Percentiles rank a stretch among this genome's conserved stretches.
These are phyloP conservation scores for Automeris io DNA, from an alignment of 2,888 invertebrate genomes.

Conservation along the genomic window DNA sequence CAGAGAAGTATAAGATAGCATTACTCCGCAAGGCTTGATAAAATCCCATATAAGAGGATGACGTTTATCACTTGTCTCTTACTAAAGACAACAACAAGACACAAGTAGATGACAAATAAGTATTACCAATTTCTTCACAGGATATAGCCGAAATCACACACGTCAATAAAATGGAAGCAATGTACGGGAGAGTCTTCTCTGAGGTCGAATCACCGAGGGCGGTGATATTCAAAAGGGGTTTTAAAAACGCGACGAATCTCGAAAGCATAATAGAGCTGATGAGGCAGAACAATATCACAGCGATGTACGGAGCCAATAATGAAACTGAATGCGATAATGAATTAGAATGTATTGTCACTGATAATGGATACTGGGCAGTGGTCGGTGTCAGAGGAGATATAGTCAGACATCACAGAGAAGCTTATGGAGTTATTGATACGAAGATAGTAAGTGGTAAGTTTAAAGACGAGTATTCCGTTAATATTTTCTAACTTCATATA, in stretches of 20 bases:
- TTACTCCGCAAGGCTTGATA: too few relatives aligned
- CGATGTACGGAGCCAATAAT: constrained; percentile 34
- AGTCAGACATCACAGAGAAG: constrained; percentile 32
- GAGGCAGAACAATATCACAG: constrained; percentile 58
- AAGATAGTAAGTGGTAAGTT: constrained; percentile 68
- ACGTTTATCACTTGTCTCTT: too few relatives aligned
- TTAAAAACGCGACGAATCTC: constrained; percentile 54
- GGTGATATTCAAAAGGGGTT: constrained; percentile 46
- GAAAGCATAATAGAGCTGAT: constrained; percentile 54
- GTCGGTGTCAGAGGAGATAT: constrained; percentile 60
- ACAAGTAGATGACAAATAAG: too few relatives aligned
- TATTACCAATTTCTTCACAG: too few relatives aligned
- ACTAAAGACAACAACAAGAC: too few relatives aligned
- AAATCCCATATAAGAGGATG: too few relatives aligned
- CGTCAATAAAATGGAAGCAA: constrained; percentile 47
- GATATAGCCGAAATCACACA: constrained; percentile 55
- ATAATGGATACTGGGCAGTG: constrained; percentile 46
- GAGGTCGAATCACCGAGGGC: constrained; percentile 54
- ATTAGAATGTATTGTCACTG: constrained; percentile 39
- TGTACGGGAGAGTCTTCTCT: constrained; percentile 51
- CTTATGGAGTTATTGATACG: constrained; percentile 76
- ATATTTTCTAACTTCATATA: too few relatives aligned
- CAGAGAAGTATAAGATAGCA: too few relatives aligned
- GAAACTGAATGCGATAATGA: constrained; percentile 33
- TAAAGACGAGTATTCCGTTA: not conserved